These are phyloP conservation scores for Adoxophyes honmai DNA, from an alignment of 1,140 invertebrate species.

Conservation along the genomic window DNA sequence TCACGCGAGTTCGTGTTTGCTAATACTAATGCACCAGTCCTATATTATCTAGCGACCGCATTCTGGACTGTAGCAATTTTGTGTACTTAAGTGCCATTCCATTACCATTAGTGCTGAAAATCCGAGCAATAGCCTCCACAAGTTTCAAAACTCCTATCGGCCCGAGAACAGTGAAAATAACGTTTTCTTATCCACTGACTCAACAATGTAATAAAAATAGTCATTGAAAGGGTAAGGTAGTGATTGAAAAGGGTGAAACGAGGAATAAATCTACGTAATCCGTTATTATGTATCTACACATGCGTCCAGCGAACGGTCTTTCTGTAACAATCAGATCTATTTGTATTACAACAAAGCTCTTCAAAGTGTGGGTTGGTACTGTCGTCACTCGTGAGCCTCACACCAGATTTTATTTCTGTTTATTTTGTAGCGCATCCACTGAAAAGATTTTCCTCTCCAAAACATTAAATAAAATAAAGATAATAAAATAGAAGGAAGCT, in stretches of 20 bases:
- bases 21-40: slow-evolving; percentile 2
- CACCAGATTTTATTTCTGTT: neutral
- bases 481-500: slow-evolving; percentile 10
- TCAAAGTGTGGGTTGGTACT: neutral
- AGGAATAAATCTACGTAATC: slow-evolving; percentile 8
- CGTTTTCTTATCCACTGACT: slow-evolving; percentile 3
- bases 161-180: neutral
- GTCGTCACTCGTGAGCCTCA: neutral
- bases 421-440: neutral
- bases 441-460: neutral
- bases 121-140: neutral
- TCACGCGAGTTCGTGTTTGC: slow-evolving; percentile 2
- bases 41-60: slow-evolving; percentile 1
- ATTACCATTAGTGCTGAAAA: neutral
- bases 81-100: neutral
- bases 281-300: neutral
- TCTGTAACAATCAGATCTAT: too few relatives aligned
- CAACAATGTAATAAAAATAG: slow-evolving; percentile 13
- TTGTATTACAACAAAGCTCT: too few relatives aligned
- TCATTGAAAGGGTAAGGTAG: neutral
- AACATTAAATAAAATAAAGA: slow-evolving; percentile 14
- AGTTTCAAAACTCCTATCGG: neutral
- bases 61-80: neutral
- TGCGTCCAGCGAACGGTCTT: too few relatives aligned
- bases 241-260: slow-evolving; percentile 1